Evolutionary conservation across 2,113 vertebrate genomes (phyloP).

Genomic region (Megaceryle maxima): DNA sequence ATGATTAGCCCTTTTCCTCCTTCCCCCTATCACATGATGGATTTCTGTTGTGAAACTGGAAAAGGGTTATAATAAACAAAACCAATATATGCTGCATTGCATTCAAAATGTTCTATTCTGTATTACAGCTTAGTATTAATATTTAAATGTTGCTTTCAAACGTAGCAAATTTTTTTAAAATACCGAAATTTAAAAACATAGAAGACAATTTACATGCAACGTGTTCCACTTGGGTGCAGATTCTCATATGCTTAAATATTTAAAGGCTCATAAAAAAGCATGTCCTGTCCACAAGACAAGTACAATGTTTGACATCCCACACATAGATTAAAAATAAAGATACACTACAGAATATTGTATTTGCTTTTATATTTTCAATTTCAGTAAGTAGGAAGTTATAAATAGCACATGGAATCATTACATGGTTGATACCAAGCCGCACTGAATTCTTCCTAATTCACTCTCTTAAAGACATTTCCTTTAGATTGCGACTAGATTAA

Average conservation of each 20-base stretch:
- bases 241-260: slow-evolving; percentile 25
- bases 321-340: slow-evolving; percentile 41
- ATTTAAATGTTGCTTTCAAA: slow-evolving; percentile 8
- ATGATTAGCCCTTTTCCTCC: slow-evolving; percentile 33
- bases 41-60: background rate
- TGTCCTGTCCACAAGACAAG: slow-evolving; percentile 38
- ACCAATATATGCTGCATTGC: background rate
- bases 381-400: slow-evolving; percentile 39
- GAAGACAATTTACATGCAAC: slow-evolving; percentile 31
- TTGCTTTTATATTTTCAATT: slow-evolving; percentile 42
- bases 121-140: background rate
- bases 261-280: slow-evolving; percentile 41
- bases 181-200: background rate
- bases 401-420: slow-evolving; percentile 45
- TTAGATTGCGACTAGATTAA: background rate
- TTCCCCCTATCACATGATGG: background rate
- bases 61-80: background rate
- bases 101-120: background rate
- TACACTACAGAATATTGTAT: slow-evolving; percentile 21
- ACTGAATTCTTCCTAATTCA: background rate
- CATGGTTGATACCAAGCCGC: slow-evolving; percentile 23
- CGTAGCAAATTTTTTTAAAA: background rate
- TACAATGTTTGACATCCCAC: slow-evolving; percentile 29
- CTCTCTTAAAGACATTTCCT: slow-evolving; percentile 26
- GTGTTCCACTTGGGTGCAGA: slow-evolving; percentile 15